Evolutionary conservation across 2,797 vertebrate genomes (phyloP).

Genomic region (Steatocranus sp.): DNA sequence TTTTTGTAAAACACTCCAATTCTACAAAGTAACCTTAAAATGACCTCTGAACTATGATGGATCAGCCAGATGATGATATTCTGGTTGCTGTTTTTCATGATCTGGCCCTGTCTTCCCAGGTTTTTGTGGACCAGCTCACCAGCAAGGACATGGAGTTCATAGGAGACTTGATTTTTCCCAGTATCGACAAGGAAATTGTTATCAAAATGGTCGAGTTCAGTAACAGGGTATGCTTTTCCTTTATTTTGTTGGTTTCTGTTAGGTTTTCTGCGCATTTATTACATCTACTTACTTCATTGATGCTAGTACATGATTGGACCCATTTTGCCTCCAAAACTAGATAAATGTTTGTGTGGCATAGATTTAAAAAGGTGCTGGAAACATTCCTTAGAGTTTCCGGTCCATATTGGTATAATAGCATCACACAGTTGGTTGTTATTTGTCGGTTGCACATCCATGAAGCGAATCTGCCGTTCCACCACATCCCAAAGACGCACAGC

Average conservation of each 20-base stretch:
- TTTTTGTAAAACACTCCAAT: neutral
- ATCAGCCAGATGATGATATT: neutral
- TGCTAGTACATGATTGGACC: neutral
- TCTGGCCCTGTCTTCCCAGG: conserved; percentile 63
- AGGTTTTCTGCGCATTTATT: neutral
- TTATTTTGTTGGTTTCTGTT: neutral
- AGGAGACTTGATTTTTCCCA: conserved; percentile 84
- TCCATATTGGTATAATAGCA: neutral
- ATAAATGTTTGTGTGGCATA: rapidly evolving
- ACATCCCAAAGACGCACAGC: neutral
- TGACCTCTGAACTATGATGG: neutral
- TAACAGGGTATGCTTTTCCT: conserved; percentile 78
- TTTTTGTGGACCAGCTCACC: conserved; percentile 92
- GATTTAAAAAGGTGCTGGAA: neutral
- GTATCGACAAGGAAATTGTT: conserved; percentile 81
- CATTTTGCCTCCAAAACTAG: neutral
- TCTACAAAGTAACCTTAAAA: neutral
- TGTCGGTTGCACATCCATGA: neutral
- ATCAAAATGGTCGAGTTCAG: conserved; percentile 96
- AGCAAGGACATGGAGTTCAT: conserved; percentile 94
- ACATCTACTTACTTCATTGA: neutral
- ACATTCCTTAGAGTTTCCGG: neutral
- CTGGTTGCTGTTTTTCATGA: neutral
- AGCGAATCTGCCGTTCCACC: neutral
- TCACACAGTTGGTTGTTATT: neutral